These are phyloP conservation scores for Caenorhabditis japonica DNA, from an alignment of 2,888 invertebrate species.

Conservation along the genomic window DNA sequence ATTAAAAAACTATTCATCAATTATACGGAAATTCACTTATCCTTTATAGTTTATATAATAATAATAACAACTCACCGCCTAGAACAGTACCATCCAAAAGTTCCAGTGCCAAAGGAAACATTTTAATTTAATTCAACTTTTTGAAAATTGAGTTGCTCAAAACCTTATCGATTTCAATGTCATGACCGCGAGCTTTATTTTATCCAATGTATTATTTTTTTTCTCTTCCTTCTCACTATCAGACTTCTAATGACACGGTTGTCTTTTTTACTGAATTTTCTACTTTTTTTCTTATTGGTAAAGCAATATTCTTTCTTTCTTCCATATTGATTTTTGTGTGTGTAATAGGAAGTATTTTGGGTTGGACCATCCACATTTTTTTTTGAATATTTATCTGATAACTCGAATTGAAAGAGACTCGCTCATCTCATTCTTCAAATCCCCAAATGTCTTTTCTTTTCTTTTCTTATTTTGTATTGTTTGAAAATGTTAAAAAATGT, in stretches of 20 bases:
- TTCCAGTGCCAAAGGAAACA: no score
- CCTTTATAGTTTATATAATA: background rate
- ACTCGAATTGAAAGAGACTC: background rate
- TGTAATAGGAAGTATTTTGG: conserved; percentile 38
- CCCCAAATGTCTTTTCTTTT: conserved; percentile 40
- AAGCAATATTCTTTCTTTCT: conserved; percentile 3
- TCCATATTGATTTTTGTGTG: no score
- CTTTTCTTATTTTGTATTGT: conserved; percentile 4
- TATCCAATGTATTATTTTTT: background rate
- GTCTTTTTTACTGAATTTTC: conserved; percentile 18
- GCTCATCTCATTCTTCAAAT: conserved; percentile 7
- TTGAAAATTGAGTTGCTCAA: conserved; percentile 36
- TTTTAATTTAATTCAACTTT: conserved; percentile 3
- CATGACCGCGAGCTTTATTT: conserved; percentile 42
- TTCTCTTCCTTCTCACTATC: conserved; percentile 11
- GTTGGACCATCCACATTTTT: conserved; percentile 27
- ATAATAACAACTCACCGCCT: background rate
- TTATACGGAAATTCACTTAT: background rate
- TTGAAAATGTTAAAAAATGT: no score
- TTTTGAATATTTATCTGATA: background rate
- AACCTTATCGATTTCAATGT: conserved; percentile 39
- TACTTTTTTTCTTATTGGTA: conserved; percentile 3
- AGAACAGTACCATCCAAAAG: conserved; percentile 4
- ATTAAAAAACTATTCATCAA: no score
- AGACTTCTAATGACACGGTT: conserved; percentile 42